Evolutionary conservation across 2,113 vertebrate species (phyloP).

Genomic region (Atractosteus spatula): DNA sequence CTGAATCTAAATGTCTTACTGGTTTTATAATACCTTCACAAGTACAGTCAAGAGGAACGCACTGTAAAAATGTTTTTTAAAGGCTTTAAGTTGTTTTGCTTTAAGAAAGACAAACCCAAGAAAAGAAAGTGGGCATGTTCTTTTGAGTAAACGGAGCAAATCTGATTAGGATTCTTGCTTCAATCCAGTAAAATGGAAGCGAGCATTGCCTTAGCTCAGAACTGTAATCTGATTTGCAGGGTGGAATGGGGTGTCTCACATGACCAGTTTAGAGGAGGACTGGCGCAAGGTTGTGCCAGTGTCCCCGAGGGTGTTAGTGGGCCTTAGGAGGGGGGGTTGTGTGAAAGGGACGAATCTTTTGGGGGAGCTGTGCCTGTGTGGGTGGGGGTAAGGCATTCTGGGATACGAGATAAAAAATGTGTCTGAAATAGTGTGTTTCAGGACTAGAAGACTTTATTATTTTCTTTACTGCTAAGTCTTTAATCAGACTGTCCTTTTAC

Average conservation of each 20-base stretch:
- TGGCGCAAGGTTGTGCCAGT: slow-evolving; percentile 56
- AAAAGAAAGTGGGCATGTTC: no score
- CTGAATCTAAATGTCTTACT: no score
- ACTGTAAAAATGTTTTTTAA: neutral
- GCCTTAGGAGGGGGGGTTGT: neutral
- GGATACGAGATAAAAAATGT: no score
- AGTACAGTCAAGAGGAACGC: no score
- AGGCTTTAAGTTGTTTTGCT: neutral
- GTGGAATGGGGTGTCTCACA: slow-evolving; percentile 45
- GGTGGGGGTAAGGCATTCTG: no score
- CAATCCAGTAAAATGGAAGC: slow-evolving; percentile 18
- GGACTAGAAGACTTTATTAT: no score
- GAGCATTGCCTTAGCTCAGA: slow-evolving; percentile 47
- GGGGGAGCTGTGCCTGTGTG: neutral
- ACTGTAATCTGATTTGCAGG: slow-evolving; percentile 71
- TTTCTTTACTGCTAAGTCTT: no score
- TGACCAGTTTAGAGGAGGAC: no score
- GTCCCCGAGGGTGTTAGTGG: slow-evolving; percentile 21
- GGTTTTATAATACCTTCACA: no score
- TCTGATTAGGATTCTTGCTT: neutral
- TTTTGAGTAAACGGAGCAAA: neutral
- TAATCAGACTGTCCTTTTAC: no score
- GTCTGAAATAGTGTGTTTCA: no score
- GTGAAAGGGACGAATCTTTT: neutral
- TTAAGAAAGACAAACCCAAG: neutral